phyloP scores from a whole-genome alignment of 2,888 invertebrate genomes.

The Vesta saturnalis region DNA sequence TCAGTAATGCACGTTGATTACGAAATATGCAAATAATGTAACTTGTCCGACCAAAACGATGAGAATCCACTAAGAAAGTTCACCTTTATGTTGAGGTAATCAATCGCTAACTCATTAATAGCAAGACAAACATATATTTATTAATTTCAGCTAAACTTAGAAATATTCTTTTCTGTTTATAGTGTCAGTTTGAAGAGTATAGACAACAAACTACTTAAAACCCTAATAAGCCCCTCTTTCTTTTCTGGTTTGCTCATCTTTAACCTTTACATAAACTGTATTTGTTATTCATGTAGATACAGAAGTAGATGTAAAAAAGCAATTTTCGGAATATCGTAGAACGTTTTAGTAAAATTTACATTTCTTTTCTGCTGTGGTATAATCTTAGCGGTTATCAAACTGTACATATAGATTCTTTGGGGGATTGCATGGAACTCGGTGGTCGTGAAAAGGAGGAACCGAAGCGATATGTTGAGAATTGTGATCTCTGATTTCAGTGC shows the following conservation, averaged over 20 bases:
- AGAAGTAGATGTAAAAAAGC: conserved; percentile 10
- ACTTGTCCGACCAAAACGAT: too few relatives aligned
- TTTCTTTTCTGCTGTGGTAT: conserved; percentile 16
- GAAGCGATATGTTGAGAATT: conserved; percentile 31
- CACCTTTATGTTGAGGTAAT: too few relatives aligned
- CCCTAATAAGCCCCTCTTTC: neutral
- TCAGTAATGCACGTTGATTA: too few relatives aligned
- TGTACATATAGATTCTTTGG: conserved; percentile 11
- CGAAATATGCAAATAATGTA: too few relatives aligned
- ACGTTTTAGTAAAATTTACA: conserved; percentile 5
- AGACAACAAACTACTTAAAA: too few relatives aligned
- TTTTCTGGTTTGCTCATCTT: neutral
- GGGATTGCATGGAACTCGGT: conserved; percentile 11
- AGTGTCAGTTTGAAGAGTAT: too few relatives aligned
- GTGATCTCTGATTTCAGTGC: conserved; percentile 30
- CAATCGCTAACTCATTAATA: too few relatives aligned
- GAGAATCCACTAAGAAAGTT: too few relatives aligned
- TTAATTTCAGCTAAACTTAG: too few relatives aligned
- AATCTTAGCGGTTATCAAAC: conserved; percentile 21
- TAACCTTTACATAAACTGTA: conserved; percentile 2
- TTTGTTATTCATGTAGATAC: conserved; percentile 19
- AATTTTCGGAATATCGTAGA: conserved; percentile 20
- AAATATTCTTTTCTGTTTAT: too few relatives aligned
- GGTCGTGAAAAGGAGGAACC: conserved; percentile 24
- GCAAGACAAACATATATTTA: too few relatives aligned